Percentiles rank a stretch among this genome's conserved stretches.
Conservation (phyloP, 2,797 vertebrate species). For the Arremon aurantiirostris region DNA sequence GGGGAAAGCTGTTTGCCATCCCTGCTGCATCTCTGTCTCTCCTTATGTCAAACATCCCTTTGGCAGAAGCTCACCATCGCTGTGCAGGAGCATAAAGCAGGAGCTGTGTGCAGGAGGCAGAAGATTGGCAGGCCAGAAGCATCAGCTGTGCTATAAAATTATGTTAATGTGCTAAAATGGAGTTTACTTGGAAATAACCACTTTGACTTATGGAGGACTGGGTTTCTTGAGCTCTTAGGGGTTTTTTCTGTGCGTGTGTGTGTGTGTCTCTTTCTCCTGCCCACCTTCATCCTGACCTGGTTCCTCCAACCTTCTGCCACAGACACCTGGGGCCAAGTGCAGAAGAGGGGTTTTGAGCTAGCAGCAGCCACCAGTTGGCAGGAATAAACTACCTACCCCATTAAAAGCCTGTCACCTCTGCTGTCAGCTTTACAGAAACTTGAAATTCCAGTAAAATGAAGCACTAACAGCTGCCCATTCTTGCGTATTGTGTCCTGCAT, state of each 20-base stretch:
- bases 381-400: not conserved
- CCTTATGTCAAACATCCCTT: not conserved
- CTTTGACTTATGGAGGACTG: not conserved
- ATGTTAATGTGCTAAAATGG: not conserved
- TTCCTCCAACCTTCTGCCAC: not conserved
- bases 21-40: not conserved
- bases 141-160: constrained; percentile 28
- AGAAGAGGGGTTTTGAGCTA: not conserved
- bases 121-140: not conserved
- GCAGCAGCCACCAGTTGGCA: not conserved
- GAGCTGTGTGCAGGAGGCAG: not conserved
- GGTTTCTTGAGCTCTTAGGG: not conserved
- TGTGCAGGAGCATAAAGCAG: not conserved
- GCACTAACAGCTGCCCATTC: not conserved
- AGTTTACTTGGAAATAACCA: not conserved
- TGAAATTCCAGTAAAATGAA: constrained; percentile 31
- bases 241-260: accelerated
- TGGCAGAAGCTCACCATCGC: not conserved
- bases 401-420: constrained; percentile 25
- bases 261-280: not conserved
- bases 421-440: constrained; percentile 8
- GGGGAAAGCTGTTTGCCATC: not conserved
- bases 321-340: not conserved
- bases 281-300: not conserved
- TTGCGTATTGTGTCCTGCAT: not conserved